Conservation (phyloP, 53 echinoderm and acorn worm genomes). For the Arbacia lixula region DNA sequence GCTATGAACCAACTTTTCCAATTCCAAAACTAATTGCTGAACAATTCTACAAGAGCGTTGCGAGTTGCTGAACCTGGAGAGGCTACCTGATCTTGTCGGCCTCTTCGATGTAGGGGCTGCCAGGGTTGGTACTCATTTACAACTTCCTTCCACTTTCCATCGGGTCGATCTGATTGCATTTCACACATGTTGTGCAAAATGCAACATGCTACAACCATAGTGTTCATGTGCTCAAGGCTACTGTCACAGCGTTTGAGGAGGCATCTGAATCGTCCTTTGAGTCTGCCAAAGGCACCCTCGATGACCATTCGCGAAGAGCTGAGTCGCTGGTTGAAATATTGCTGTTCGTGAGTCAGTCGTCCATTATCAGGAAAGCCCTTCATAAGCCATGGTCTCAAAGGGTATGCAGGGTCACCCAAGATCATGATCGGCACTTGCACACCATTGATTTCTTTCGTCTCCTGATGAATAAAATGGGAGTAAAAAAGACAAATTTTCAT, state of each 20-base stretch:
- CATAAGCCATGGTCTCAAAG: conserved; percentile 69
- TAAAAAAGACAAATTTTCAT: background rate
- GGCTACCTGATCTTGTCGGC: too few relatives aligned
- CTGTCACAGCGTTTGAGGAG: conserved; percentile 63
- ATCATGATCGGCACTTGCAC: conserved; percentile 59
- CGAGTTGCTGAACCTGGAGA: too few relatives aligned
- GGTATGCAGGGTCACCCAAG: conserved; percentile 78
- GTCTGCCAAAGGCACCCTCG: conserved; percentile 66
- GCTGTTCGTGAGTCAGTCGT: conserved; percentile 23
- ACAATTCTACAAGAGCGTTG: too few relatives aligned
- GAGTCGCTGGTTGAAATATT: conserved; percentile 60
- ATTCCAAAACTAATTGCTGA: too few relatives aligned
- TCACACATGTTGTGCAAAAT: conserved; percentile 75
- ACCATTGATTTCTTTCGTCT: conserved; percentile 10
- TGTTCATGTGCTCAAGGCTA: conserved; percentile 17
- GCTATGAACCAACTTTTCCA: too few relatives aligned
- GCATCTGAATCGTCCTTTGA: conserved; percentile 73
- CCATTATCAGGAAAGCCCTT: conserved; percentile 64
- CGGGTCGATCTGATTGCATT: background rate
- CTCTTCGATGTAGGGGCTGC: too few relatives aligned
- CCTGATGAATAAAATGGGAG: background rate
- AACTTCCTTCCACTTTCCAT: background rate
- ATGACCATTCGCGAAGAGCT: conserved; percentile 68
- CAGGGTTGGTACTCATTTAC: too few relatives aligned
- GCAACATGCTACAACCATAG: conserved; percentile 62